Conservation (phyloP, 2,888 invertebrate species). For the Carcina quercana region DNA sequence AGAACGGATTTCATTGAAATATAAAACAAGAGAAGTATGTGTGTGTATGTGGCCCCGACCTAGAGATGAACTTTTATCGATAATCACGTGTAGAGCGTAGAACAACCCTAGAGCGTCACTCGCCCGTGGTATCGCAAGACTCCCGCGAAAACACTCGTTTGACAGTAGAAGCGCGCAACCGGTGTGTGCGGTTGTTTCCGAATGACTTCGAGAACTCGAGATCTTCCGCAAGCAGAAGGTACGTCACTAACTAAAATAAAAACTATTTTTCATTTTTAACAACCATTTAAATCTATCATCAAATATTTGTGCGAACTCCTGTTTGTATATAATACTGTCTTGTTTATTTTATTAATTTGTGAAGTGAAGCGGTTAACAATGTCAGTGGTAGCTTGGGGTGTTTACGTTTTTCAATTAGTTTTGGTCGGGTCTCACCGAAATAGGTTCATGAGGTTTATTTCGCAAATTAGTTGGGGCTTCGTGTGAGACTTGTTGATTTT, state of each 20-base stretch:
- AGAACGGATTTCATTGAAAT: slow-evolving; percentile 6
- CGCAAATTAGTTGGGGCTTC: too few species aligned
- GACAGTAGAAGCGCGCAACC: slow-evolving; percentile 50
- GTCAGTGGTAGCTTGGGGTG: too few species aligned
- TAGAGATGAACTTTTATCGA: slow-evolving; percentile 27
- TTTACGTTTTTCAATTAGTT: too few species aligned
- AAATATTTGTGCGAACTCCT: too few species aligned
- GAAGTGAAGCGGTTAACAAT: too few species aligned
- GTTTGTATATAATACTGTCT: too few species aligned
- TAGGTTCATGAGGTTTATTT: too few species aligned
- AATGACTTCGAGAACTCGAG: slow-evolving; percentile 32
- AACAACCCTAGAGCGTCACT: slow-evolving; percentile 29
- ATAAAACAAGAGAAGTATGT: background rate
- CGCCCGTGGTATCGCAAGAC: slow-evolving; percentile 20
- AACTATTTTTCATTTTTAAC: too few species aligned
- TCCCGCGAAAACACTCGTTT: slow-evolving; percentile 36
- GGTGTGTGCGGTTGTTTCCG: slow-evolving; percentile 35
- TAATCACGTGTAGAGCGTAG: slow-evolving; percentile 23
- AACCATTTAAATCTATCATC: too few species aligned
- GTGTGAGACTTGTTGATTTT: too few species aligned
- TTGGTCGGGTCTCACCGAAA: too few species aligned
- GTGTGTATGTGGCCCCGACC: background rate
- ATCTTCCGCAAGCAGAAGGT: slow-evolving; percentile 38
- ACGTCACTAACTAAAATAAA: slow-evolving; percentile 1
- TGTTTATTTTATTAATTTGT: too few species aligned